Conservation (phyloP, 2,113 vertebrate genomes). For the Edolisoma coerulescens region DNA sequence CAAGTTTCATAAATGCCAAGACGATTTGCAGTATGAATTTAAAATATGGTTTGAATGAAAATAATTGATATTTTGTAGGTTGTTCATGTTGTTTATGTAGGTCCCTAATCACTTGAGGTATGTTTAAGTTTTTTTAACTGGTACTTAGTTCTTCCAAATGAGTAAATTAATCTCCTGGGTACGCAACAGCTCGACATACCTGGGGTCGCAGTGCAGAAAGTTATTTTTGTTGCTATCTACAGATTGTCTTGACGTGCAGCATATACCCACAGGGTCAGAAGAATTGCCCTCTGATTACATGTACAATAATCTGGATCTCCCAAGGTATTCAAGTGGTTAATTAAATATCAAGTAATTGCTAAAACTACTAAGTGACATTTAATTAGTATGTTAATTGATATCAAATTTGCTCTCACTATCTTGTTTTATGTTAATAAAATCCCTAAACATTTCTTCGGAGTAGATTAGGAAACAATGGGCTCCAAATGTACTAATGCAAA, state of each 20-base stretch:
- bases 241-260: conserved; percentile 33
- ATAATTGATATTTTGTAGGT: neutral
- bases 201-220: neutral
- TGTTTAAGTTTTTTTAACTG: conserved; percentile 32
- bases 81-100: neutral
- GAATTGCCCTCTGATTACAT: conserved; percentile 65
- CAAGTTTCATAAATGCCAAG: neutral
- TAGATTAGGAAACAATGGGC: conserved; percentile 62
- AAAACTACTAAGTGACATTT: conserved; percentile 73
- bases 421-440: conserved; percentile 75
- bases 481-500: conserved; percentile 34
- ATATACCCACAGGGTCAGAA: conserved; percentile 46
- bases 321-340: conserved; percentile 69
- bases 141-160: neutral
- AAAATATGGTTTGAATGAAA: neutral
- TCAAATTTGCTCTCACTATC: conserved; percentile 67
- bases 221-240: conserved; percentile 26
- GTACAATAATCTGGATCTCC: conserved; percentile 56
- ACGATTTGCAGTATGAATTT: neutral
- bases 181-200: neutral
- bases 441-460: conserved; percentile 62
- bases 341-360: conserved; percentile 75
- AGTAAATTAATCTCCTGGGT: conserved; percentile 49
- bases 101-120: conserved; percentile 12
- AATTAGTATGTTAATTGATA: conserved; percentile 76